Evolutionary conservation across 2,888 invertebrate species (phyloP).

Genomic region (Rhopalosiphum nymphaeae): DNA sequence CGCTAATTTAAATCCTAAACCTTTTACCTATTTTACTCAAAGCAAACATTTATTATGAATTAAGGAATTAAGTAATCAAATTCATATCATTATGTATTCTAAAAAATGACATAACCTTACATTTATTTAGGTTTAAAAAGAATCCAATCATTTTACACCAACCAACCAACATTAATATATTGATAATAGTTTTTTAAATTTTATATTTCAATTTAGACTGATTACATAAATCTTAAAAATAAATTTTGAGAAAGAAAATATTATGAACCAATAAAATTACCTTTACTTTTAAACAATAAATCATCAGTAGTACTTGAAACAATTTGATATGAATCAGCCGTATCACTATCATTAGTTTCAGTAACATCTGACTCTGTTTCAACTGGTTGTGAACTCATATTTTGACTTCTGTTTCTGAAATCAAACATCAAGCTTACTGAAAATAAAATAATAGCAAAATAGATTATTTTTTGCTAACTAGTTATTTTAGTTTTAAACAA

Average conservation of each 20-base stretch:
- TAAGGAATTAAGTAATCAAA: too few species aligned
- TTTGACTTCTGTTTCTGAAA: conserved; percentile 26
- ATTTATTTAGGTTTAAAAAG: too few species aligned
- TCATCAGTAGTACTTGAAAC: conserved; percentile 56
- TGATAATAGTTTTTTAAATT: neutral
- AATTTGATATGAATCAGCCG: neutral
- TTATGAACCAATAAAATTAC: neutral
- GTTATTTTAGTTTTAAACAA: neutral
- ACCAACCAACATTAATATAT: too few species aligned
- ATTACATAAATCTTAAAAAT: neutral
- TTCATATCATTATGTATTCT: too few species aligned
- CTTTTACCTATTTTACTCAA: too few species aligned
- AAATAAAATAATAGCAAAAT: neutral
- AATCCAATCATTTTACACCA: too few species aligned
- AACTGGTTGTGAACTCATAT: conserved; percentile 9
- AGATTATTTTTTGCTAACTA: neutral
- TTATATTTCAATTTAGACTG: neutral
- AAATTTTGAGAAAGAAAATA: neutral
- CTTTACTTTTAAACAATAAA: conserved; percentile 11
- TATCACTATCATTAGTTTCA: conserved; percentile 22
- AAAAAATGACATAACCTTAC: too few species aligned
- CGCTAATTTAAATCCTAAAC: too few species aligned
- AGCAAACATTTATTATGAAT: too few species aligned
- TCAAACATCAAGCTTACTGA: neutral
- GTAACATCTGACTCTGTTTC: neutral